These are phyloP conservation scores for Elaeidobius kamerunicus DNA, from an alignment of 2,888 invertebrate species.

Conservation along the genomic window DNA sequence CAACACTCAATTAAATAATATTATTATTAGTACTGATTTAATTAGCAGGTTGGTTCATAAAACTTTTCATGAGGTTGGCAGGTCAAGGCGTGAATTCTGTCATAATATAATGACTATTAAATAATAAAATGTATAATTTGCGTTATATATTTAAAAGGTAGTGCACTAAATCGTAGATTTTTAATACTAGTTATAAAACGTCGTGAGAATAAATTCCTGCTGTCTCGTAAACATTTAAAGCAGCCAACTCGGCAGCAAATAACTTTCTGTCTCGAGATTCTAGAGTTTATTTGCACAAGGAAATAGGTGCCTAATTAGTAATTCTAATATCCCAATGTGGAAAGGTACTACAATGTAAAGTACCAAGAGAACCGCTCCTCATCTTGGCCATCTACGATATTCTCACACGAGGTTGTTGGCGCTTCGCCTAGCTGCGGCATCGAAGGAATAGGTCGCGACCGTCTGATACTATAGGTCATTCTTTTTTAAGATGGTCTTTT, in stretches of 20 bases:
- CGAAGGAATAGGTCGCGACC: slow-evolving; percentile 28
- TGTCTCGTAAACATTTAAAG: too few relatives aligned
- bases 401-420: slow-evolving; percentile 43
- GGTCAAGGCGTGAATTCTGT: too few relatives aligned
- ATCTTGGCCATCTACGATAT: slow-evolving; percentile 31
- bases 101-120: too few relatives aligned
- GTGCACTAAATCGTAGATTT: too few relatives aligned
- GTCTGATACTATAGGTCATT: slow-evolving; percentile 19
- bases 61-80: not conserved
- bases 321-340: slow-evolving; percentile 12
- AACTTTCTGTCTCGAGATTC: not conserved
- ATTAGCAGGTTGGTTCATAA: not conserved
- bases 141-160: too few relatives aligned
- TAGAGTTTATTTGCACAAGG: slow-evolving; percentile 8
- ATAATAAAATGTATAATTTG: too few relatives aligned
- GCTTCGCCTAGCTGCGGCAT: slow-evolving; percentile 34
- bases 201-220: not conserved
- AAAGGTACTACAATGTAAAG: slow-evolving; percentile 14
- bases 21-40: slow-evolving; percentile 3
- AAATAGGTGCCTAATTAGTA: slow-evolving; percentile 17
- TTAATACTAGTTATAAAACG: too few relatives aligned
- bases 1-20: not conserved
- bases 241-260: too few relatives aligned
- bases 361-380: slow-evolving; percentile 14
- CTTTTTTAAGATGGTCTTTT: slow-evolving; percentile 10